Conservation (phyloP, 2,113 vertebrate genomes). For the Oncorhynchus gorbuscha region DNA sequence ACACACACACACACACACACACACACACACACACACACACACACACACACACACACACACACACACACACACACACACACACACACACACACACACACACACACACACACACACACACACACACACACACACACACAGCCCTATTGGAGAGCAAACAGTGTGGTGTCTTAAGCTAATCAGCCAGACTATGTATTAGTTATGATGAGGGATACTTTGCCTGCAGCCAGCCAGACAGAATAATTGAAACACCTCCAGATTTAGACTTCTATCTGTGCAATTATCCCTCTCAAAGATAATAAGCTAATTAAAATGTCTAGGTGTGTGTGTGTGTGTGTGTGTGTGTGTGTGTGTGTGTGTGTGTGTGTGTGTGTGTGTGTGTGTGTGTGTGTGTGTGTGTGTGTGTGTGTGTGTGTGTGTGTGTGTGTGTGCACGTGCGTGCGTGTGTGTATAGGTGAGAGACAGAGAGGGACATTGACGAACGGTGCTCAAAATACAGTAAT, state of each 20-base stretch:
- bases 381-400: background rate
- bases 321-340: background rate
- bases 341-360: background rate
- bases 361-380: too few species aligned
- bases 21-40: too few species aligned
- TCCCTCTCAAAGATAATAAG: slow-evolving; percentile 61
- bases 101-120: background rate
- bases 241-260: slow-evolving; percentile 74
- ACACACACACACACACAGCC: background rate
- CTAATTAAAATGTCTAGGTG: slow-evolving; percentile 68
- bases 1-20: too few species aligned
- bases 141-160: background rate
- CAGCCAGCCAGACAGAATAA: slow-evolving; percentile 62
- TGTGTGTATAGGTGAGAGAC: slow-evolving; percentile 28
- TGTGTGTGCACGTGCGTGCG: background rate
- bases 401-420: slow-evolving; percentile 2
- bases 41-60: too few species aligned
- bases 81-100: too few species aligned
- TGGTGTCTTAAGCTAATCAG: slow-evolving; percentile 58
- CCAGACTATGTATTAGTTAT: slow-evolving; percentile 58
- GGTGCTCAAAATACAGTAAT: slow-evolving; percentile 61
- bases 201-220: slow-evolving; percentile 57
- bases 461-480: slow-evolving; percentile 66
- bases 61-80: too few species aligned
- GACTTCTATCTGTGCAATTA: slow-evolving; percentile 71